These are phyloP conservation scores for Girardia tigrina DNA, from an alignment of 2,888 invertebrate species.

Conservation along the genomic window DNA sequence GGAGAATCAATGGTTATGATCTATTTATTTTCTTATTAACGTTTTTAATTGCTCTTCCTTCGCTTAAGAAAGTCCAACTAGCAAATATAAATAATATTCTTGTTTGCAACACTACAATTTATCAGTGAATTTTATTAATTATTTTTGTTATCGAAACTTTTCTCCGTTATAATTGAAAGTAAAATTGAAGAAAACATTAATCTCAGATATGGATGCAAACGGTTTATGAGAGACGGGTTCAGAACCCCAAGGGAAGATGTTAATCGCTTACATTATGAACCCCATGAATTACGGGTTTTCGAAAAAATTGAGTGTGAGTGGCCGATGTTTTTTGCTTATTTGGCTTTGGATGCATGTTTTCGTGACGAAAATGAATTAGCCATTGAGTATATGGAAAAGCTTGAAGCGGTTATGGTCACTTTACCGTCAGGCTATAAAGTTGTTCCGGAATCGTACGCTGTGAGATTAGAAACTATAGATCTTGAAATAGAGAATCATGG, in stretches of 20 bases:
- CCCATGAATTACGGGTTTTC: slow-evolving; percentile 91
- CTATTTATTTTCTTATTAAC: no score
- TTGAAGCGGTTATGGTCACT: slow-evolving; percentile 31
- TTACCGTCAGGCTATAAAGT: slow-evolving; percentile 20
- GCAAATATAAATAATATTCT: no score
- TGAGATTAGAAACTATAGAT: slow-evolving; percentile 59
- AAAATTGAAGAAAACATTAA: no score
- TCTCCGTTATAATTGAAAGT: no score
- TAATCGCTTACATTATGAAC: slow-evolving; percentile 76
- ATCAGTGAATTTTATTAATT: no score
- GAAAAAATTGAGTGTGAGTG: slow-evolving; percentile 98
- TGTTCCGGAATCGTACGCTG: slow-evolving; percentile 85
- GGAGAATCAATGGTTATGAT: no score
- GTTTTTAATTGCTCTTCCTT: no score
- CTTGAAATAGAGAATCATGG: slow-evolving; percentile 78
- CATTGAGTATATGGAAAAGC: slow-evolving; percentile 57
- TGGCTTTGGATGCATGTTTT: slow-evolving; percentile 80
- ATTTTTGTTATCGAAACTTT: no score
- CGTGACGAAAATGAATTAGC: slow-evolving; percentile 62
- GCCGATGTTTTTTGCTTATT: slow-evolving; percentile 87
- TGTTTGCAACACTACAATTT: no score
- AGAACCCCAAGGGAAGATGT: slow-evolving; percentile 56
- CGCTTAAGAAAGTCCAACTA: no score
- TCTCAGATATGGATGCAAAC: slow-evolving; percentile 80
- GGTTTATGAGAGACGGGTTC: slow-evolving; percentile 84